phyloP scores from a whole-genome alignment of 2,888 invertebrate species.

The Meta bourneti region DNA sequence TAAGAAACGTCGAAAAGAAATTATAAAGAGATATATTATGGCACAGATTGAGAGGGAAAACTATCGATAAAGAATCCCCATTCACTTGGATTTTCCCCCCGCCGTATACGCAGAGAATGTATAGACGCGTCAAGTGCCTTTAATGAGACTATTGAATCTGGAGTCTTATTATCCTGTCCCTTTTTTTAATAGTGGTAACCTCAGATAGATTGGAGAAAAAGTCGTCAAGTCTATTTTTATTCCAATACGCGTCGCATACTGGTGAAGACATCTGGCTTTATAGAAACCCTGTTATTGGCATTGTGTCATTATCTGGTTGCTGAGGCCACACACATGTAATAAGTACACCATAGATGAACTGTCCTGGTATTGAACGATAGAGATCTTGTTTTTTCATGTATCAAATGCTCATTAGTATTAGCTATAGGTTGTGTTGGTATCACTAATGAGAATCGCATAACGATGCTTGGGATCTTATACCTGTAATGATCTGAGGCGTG shows the following conservation, averaged over 20 bases:
- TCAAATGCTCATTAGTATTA: not conserved
- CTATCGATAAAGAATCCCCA: not conserved
- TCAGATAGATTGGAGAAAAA: conserved; percentile 8
- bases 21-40: no score
- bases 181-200: conserved; percentile 4
- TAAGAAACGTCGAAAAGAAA: no score
- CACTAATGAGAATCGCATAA: no score
- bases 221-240: not conserved
- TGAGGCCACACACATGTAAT: not conserved
- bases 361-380: not conserved
- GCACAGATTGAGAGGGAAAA: not conserved
- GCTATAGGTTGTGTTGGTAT: no score
- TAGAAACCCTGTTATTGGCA: not conserved
- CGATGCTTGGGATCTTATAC: no score
- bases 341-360: not conserved
- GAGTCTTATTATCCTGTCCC: conserved; percentile 18
- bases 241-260: not conserved
- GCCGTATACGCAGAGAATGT: conserved; percentile 24
- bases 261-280: not conserved
- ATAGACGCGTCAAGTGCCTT: conserved; percentile 29
- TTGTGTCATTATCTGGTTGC: not conserved
- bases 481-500: no score
- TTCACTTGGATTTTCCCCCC: not conserved
- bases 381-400: not conserved
- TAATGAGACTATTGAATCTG: conserved; percentile 47